Percentiles rank a stretch among this genome's conserved stretches.
phyloP scores from a whole-genome alignment of 2,888 invertebrate genomes.

The Proisotoma minuta region DNA sequence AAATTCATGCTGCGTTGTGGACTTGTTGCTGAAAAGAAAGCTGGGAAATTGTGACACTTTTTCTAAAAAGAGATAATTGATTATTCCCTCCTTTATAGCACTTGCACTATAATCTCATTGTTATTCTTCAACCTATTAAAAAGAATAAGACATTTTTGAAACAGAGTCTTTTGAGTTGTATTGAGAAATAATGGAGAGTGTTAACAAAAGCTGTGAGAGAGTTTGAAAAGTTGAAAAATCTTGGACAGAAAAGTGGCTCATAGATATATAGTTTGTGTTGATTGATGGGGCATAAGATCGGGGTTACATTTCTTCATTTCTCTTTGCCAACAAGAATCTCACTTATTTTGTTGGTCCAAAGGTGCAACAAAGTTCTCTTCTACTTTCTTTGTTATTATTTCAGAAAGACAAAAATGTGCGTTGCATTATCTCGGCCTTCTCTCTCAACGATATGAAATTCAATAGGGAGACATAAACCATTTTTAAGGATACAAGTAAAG shows the following conservation, averaged over 20 bases:
- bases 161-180: too few relatives aligned
- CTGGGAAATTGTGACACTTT: too few relatives aligned
- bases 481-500: background rate
- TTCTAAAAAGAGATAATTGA: too few relatives aligned
- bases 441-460: background rate
- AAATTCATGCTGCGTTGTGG: too few relatives aligned
- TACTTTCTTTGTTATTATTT: background rate
- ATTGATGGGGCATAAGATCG: conserved; percentile 27
- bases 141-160: too few relatives aligned
- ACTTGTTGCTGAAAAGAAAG: too few relatives aligned
- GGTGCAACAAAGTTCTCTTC: background rate
- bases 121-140: too few relatives aligned
- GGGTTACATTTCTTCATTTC: conserved; percentile 10
- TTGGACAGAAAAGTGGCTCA: conserved; percentile 28
- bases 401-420: conserved; percentile 4
- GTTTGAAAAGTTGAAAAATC: conserved; percentile 24
- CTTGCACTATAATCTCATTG: too few relatives aligned
- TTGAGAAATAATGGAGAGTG: too few relatives aligned
- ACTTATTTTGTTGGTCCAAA: background rate
- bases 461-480: background rate
- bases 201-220: conserved; percentile 21
- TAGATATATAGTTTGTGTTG: conserved; percentile 35
- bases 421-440: background rate
- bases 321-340: background rate
- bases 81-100: too few relatives aligned